phyloP scores from a whole-genome alignment of 2,113 vertebrate genomes.

The Theristicus caerulescens region DNA sequence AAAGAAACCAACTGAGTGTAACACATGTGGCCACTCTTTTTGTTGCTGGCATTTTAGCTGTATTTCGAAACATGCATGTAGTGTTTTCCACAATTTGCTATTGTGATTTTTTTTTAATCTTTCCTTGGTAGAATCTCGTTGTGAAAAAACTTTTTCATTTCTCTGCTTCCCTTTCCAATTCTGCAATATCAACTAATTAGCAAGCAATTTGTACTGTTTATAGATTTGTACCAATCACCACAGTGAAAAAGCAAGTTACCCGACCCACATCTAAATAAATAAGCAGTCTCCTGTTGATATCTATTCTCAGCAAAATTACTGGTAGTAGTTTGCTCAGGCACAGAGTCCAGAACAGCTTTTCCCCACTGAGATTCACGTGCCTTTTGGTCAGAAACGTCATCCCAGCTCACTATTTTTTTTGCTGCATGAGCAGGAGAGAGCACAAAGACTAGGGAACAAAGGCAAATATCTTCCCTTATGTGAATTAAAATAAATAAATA shows the following conservation, averaged over 20 bases:
- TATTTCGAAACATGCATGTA: neutral
- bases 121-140: neutral
- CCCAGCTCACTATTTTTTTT: neutral
- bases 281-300: neutral
- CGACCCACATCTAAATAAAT: neutral
- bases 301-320: neutral
- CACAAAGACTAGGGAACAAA: neutral
- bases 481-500: neutral
- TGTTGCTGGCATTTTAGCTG: neutral
- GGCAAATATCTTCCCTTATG: neutral
- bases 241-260: neutral
- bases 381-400: neutral
- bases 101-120: no score
- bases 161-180: neutral
- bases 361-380: neutral
- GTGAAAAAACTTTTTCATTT: neutral
- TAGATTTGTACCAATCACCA: neutral
- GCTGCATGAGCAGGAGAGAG: neutral
- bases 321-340: slow-evolving; percentile 5
- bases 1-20: neutral
- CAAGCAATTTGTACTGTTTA: neutral
- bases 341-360: neutral
- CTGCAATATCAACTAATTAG: neutral
- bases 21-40: rapidly evolving
- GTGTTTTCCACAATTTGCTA: neutral